Evolutionary conservation across 2,113 vertebrate species (phyloP).

Genomic region (Prochilodus magdalenae): DNA sequence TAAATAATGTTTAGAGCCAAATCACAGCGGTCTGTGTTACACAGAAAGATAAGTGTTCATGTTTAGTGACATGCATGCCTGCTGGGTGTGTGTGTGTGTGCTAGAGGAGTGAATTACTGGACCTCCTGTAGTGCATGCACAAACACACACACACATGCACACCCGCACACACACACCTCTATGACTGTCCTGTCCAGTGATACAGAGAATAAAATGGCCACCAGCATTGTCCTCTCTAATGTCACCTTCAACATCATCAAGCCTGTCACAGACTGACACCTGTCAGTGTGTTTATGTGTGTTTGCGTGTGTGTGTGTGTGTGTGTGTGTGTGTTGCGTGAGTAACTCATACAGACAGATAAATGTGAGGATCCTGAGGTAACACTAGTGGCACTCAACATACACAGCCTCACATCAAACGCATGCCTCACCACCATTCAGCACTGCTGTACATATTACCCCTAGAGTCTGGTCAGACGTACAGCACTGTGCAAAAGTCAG

Average conservation of each 20-base stretch:
- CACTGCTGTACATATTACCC: background rate
- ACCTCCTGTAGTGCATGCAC: background rate
- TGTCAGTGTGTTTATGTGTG: conserved; percentile 62
- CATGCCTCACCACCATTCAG: background rate
- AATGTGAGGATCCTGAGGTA: conserved; percentile 61
- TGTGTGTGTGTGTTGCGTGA: conserved; percentile 50
- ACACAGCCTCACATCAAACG: background rate
- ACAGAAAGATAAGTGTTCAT: conserved; percentile 5
- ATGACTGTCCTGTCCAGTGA: conserved; percentile 13
- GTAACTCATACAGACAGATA: conserved; percentile 73
- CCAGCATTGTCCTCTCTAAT: conserved; percentile 24
- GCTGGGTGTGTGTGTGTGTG: background rate
- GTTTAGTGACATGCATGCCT: background rate
- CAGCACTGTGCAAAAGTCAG: too few species aligned
- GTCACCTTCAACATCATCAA: conserved; percentile 63
- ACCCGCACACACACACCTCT: conserved; percentile 2
- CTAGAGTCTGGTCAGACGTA: too few species aligned
- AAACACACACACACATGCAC: background rate
- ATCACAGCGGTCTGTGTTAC: conserved; percentile 19
- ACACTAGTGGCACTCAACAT: conserved; percentile 46
- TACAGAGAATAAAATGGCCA: conserved; percentile 26
- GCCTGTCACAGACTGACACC: conserved; percentile 69
- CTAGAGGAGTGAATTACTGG: background rate
- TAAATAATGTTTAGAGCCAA: conserved; percentile 16
- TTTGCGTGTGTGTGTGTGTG: conserved; percentile 32